These are phyloP conservation scores for Hypercompe scribonia DNA, from an alignment of 2,888 invertebrate species.

Conservation along the genomic window DNA sequence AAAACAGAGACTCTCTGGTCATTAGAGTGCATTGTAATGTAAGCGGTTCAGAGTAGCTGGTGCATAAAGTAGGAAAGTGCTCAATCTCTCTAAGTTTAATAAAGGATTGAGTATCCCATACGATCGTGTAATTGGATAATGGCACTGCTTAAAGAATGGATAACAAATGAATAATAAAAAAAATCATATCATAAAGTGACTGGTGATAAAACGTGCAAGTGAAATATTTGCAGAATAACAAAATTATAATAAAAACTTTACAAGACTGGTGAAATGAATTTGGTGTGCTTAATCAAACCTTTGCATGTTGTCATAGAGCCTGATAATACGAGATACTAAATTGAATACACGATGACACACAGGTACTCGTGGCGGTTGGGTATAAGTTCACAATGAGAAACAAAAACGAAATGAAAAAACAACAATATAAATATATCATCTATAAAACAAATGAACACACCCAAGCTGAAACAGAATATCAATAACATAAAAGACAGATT, in stretches of 20 bases:
- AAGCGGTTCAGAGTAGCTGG: slow-evolving; percentile 61
- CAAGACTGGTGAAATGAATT: slow-evolving; percentile 60
- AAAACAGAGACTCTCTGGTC: slow-evolving; percentile 45
- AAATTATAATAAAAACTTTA: slow-evolving; percentile 59
- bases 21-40: slow-evolving; percentile 58
- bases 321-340: slow-evolving; percentile 74
- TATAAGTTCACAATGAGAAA: slow-evolving; percentile 80
- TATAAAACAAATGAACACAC: slow-evolving; percentile 84
- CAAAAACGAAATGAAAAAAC: slow-evolving; percentile 68
- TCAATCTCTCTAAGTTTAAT: slow-evolving; percentile 54
- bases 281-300: slow-evolving; percentile 81
- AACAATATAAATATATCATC: slow-evolving; percentile 65
- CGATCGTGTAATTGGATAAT: slow-evolving; percentile 54
- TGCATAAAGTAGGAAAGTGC: slow-evolving; percentile 68
- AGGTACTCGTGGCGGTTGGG: slow-evolving; percentile 81
- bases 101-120: slow-evolving; percentile 70
- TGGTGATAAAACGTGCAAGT: slow-evolving; percentile 69
- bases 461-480: slow-evolving; percentile 86
- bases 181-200: slow-evolving; percentile 73
- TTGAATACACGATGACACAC: slow-evolving; percentile 78
- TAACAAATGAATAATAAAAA: slow-evolving; percentile 57
- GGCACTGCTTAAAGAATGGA: slow-evolving; percentile 53
- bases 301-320: slow-evolving; percentile 74
- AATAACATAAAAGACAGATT: slow-evolving; percentile 85
- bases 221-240: slow-evolving; percentile 50